Conservation (phyloP, 2,113 vertebrate genomes). For the Puma concolor region DNA sequence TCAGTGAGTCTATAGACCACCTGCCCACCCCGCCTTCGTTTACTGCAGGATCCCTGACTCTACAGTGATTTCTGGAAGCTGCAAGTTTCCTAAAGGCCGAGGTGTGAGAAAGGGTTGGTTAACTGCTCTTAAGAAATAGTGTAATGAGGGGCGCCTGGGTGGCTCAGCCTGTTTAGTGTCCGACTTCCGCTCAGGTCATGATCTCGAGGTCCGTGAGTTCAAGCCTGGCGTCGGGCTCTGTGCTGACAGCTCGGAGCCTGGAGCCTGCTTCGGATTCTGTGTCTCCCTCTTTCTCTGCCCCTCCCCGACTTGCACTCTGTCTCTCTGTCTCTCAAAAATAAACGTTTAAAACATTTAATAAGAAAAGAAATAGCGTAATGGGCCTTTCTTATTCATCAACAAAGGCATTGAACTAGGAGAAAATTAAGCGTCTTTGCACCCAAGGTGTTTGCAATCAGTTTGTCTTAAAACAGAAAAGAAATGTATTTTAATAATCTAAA, state of each 20-base stretch:
- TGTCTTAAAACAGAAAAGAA: constrained; percentile 4
- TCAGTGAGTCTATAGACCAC: background rate
- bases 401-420: background rate
- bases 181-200: too few species aligned
- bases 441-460: background rate
- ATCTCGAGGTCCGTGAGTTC: too few species aligned
- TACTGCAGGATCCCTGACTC: background rate
- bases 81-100: background rate
- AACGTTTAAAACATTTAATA: too few species aligned
- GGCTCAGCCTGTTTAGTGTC: too few species aligned
- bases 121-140: background rate
- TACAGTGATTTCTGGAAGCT: background rate
- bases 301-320: too few species aligned
- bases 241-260: too few species aligned
- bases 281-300: too few species aligned
- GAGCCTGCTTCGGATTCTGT: too few species aligned
- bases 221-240: too few species aligned
- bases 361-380: background rate
- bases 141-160: too few species aligned
- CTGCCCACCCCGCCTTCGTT: background rate
- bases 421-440: background rate
- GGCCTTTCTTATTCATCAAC: background rate
- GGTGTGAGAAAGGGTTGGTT: background rate
- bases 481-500: background rate
- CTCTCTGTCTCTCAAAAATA: too few species aligned